Evolutionary conservation across 2,888 invertebrate species (phyloP).

Genomic region (Parnassius smintheus): DNA sequence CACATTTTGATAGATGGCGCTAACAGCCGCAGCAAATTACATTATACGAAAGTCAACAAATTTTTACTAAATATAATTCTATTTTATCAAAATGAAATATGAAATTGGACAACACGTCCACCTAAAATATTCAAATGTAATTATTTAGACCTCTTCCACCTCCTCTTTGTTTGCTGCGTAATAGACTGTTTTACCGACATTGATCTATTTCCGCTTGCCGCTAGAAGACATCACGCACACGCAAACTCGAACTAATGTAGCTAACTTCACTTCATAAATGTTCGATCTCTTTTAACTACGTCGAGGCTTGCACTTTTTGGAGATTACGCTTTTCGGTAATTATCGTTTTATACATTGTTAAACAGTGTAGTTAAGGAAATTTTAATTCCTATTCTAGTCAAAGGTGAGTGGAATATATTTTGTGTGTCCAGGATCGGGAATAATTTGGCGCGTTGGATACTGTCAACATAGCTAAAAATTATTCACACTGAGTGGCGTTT

Average conservation of each 20-base stretch:
- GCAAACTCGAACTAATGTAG: constrained; percentile 55
- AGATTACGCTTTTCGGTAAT: constrained; percentile 77
- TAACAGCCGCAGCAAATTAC: neutral
- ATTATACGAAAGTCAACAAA: neutral
- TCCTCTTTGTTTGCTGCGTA: constrained; percentile 56
- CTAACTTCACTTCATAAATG: constrained; percentile 76
- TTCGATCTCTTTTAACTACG: constrained; percentile 77
- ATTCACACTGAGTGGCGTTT: constrained; percentile 61
- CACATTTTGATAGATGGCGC: constrained; percentile 4
- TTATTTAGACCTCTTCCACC: constrained; percentile 20
- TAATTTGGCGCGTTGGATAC: constrained; percentile 73
- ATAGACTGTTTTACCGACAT: constrained; percentile 63
- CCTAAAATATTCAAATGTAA: constrained; percentile 21
- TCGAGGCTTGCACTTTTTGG: constrained; percentile 73
- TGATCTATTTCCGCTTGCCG: constrained; percentile 69
- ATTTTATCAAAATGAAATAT: constrained; percentile 10
- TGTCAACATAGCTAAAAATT: constrained; percentile 72
- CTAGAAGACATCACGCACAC: constrained; percentile 69
- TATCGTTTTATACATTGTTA: constrained; percentile 59
- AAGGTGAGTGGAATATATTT: constrained; percentile 45
- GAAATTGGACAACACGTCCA: neutral
- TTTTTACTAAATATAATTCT: neutral
- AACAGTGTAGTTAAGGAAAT: constrained; percentile 43
- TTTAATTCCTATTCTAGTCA: constrained; percentile 40
- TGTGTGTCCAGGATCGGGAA: constrained; percentile 48